Base-by-base conservation (phyloP, 2,888 invertebrate genomes). In the Frankliniella intonsa region DNA sequence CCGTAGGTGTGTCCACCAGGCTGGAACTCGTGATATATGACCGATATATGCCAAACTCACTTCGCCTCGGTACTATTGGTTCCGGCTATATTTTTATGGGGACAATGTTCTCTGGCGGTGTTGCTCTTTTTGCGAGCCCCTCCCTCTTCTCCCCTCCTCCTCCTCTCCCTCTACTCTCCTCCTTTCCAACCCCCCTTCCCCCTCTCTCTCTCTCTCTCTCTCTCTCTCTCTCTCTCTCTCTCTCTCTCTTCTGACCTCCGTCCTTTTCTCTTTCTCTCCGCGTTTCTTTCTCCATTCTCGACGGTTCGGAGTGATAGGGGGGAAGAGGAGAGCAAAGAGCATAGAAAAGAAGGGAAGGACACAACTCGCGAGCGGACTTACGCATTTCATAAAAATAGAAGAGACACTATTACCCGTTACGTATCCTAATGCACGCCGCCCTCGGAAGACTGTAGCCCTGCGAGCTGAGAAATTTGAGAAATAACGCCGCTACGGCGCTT, bases 201-300 rank as follows among this genome's bases (percentile, higher is more conserved):
- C 65, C 81, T 81, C 81, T 80, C 50, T 81, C 83, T 83, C 82
- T 83, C 81, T 81, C 76, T 83, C 81, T 80, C 79, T 50, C 79
- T 83, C 76, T 83, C 81, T 83, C 82, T 82, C 82, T 83, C 82
- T 83, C 81, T 65, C 65, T 82, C 82, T 83, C 81, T 81, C 81
- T 81, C 76, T 80, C 65, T 80, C 81, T 55, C 81, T 38, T 83
- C 81, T 82, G 80, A 69, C 81, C 83, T 82, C 83, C 82, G 38
- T 80, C 81, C 11, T 62, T 62, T n/a, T 51, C 17, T 12, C n/a
- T 38, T 62, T 19, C 17, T 81, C 1, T 22, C 51, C 49, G 22
- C 62, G 25, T 81, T 25, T 55, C 25, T n/a, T 55, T 49, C 22
- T 81, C 62, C 62, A 12, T 12, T 50, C 50, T 55, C 81, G 38